Evolutionary conservation across 2,797 vertebrate species (phyloP).

Genomic region (Poeciliopsis infans): DNA sequence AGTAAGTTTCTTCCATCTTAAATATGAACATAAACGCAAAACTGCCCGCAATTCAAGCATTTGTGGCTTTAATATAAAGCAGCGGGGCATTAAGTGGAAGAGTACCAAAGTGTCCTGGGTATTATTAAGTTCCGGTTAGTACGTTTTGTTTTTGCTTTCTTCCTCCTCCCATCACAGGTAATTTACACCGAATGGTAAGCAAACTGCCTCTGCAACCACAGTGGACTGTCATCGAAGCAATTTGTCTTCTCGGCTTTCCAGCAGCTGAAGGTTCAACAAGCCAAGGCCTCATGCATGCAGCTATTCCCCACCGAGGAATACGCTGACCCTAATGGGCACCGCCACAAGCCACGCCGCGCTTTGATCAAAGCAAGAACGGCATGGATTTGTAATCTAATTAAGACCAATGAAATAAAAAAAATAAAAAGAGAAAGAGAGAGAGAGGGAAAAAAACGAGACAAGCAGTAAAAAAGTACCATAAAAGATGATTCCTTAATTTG

Average conservation of each 20-base stretch:
- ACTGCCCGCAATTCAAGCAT: neutral
- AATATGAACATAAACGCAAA: neutral
- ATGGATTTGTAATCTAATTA: neutral
- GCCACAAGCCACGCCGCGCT: neutral
- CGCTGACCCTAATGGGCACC: neutral
- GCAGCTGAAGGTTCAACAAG: slow-evolving; percentile 41
- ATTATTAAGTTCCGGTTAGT: neutral
- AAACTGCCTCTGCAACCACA: slow-evolving; percentile 34
- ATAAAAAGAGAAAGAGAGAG: neutral
- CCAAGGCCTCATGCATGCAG: slow-evolving; percentile 14
- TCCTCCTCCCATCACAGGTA: slow-evolving; percentile 40
- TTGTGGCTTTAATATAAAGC: neutral
- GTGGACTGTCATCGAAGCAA: slow-evolving; percentile 56
- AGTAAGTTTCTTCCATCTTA: neutral
- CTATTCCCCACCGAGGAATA: neutral
- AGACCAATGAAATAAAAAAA: neutral
- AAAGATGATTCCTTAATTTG: neutral
- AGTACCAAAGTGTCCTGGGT: neutral
- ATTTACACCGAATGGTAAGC: slow-evolving; percentile 55
- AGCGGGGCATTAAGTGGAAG: neutral
- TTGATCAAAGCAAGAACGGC: neutral
- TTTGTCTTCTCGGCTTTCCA: slow-evolving; percentile 52
- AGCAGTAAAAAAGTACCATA: neutral
- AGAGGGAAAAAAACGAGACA: neutral
- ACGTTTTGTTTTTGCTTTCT: neutral